phyloP scores from a whole-genome alignment of 2,888 invertebrate species.

The Trachelus iudaicus region DNA sequence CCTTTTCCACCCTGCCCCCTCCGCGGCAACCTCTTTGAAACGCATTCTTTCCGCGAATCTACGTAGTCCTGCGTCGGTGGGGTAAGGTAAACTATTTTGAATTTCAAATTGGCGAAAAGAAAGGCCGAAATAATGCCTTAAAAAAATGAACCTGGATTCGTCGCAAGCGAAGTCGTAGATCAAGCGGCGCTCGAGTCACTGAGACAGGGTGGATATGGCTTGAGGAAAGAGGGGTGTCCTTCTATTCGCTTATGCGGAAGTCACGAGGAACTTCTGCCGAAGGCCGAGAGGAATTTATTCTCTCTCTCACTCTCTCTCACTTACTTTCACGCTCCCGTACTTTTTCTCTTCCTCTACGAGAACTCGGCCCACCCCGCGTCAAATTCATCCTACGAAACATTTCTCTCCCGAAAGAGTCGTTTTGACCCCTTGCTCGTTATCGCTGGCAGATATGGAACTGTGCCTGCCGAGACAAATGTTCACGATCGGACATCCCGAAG shows the following conservation, averaged over 20 bases:
- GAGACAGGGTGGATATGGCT: too few relatives aligned
- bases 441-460: too few relatives aligned
- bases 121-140: constrained; percentile 30
- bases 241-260: too few relatives aligned
- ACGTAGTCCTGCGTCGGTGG: constrained; percentile 9
- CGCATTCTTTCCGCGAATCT: constrained; percentile 1
- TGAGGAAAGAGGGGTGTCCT: too few relatives aligned
- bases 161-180: not conserved
- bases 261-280: not conserved
- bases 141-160: constrained; percentile 2
- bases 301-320: constrained; percentile 13
- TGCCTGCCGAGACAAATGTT: too few relatives aligned
- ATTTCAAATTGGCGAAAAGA: constrained; percentile 49
- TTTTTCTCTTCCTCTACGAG: too few relatives aligned
- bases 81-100: constrained; percentile 51
- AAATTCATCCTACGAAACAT: too few relatives aligned
- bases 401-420: too few relatives aligned
- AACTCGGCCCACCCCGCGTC: too few relatives aligned
- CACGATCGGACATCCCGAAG: too few relatives aligned
- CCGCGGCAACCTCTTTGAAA: constrained; percentile 2
- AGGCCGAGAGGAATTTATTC: not conserved
- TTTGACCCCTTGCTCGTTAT: too few relatives aligned
- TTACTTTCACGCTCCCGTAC: not conserved
- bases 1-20: constrained; percentile 9
- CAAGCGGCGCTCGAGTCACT: constrained; percentile 2